phyloP scores from a whole-genome alignment of 2,797 vertebrate species.

The Lutjanus campechanus region DNA sequence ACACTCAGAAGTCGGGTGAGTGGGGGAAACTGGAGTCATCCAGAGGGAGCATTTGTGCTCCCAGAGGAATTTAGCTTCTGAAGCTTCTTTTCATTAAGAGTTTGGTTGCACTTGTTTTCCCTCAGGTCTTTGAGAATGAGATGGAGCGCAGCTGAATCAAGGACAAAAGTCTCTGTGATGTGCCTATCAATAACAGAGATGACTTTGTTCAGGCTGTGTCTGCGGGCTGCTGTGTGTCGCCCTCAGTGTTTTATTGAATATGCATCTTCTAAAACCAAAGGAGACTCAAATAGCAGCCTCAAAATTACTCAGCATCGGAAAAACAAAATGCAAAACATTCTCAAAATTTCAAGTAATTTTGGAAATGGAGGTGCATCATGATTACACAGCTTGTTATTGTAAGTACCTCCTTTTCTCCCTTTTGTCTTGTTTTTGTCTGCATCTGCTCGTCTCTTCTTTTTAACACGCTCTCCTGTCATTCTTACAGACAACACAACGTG shows the following conservation, averaged over 20 bases:
- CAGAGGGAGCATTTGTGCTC: slow-evolving; percentile 37
- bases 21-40: background rate
- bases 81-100: slow-evolving; percentile 44
- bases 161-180: slow-evolving; percentile 7
- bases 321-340: slow-evolving; percentile 21
- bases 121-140: slow-evolving; percentile 37
- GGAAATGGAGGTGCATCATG: background rate
- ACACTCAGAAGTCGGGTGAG: slow-evolving; percentile 18
- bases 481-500: background rate
- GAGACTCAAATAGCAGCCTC: background rate
- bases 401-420: background rate
- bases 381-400: background rate
- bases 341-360: slow-evolving; percentile 21
- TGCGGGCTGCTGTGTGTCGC: background rate
- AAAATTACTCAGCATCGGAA: background rate
- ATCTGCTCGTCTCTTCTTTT: background rate
- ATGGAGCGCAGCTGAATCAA: slow-evolving; percentile 30
- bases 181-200: slow-evolving; percentile 12
- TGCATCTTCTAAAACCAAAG: background rate
- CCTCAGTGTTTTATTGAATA: slow-evolving; percentile 1
- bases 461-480: background rate
- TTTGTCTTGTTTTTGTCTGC: background rate
- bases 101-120: slow-evolving; percentile 36
- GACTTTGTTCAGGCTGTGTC: background rate
- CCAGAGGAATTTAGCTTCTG: slow-evolving; percentile 35